These are phyloP conservation scores for Odontesthes bonariensis DNA, from an alignment of 2,113 vertebrate genomes.

Conservation along the genomic window DNA sequence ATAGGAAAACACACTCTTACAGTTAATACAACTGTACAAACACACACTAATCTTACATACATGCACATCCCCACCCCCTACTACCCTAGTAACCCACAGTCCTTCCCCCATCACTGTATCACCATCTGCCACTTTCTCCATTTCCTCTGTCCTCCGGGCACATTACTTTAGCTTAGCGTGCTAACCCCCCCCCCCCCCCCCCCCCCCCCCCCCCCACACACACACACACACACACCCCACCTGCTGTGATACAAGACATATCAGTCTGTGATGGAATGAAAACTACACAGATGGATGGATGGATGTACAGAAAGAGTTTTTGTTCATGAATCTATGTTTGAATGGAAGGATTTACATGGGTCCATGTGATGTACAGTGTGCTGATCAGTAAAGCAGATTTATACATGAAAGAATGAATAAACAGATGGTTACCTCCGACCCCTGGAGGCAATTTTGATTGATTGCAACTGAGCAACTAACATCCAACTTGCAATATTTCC, in stretches of 20 bases:
- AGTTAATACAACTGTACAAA: conserved; percentile 26
- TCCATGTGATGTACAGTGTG: neutral
- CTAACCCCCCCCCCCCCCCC: neutral
- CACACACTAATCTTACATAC: conserved; percentile 46
- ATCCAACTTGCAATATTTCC: neutral
- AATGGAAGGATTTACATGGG: neutral
- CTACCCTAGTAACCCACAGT: conserved; percentile 68
- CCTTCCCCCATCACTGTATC: conserved; percentile 48
- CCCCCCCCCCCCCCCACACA: conserved; percentile 4
- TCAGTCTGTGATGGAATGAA: conserved; percentile 39
- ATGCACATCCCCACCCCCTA: conserved; percentile 15
- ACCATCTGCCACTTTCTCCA: conserved; percentile 67
- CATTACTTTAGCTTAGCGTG: conserved; percentile 31
- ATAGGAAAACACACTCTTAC: conserved; percentile 22
- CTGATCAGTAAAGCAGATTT: neutral
- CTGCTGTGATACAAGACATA: conserved; percentile 2
- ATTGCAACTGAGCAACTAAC: neutral
- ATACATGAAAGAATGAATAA: neutral
- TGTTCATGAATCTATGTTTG: conserved; percentile 4
- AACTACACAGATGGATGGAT: conserved; percentile 16
- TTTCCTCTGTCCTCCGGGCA: conserved; percentile 21
- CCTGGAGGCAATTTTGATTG: neutral
- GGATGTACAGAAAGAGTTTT: neutral
- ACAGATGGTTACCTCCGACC: neutral
- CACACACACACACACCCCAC: conserved; percentile 21